Evolutionary conservation across 2,797 vertebrate genomes (phyloP).

Genomic region (Rousettus madagascariensis): DNA sequence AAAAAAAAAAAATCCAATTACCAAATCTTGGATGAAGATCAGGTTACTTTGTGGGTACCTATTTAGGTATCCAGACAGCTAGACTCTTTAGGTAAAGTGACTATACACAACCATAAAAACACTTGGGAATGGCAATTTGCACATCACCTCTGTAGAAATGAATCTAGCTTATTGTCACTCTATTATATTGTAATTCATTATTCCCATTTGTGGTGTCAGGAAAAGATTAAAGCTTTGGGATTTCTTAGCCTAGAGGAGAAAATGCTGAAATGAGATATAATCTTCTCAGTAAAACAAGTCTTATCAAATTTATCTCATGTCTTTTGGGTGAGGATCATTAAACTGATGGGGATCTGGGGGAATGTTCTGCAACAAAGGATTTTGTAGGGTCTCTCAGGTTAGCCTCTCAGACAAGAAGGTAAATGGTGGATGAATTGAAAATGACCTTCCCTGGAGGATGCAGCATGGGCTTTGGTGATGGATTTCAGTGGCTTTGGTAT

Average conservation of each 20-base stretch:
- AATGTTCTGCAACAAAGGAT: background rate
- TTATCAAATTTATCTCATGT: conserved; percentile 2
- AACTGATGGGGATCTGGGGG: background rate
- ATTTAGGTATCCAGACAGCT: background rate
- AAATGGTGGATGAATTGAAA: background rate
- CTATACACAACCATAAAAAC: background rate
- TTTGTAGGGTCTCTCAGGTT: background rate
- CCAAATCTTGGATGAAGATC: background rate
- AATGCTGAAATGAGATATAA: background rate
- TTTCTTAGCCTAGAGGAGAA: conserved; percentile 10
- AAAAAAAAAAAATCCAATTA: background rate
- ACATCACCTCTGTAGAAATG: background rate
- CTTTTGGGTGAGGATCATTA: conserved; percentile 17
- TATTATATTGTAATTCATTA: conserved; percentile 2
- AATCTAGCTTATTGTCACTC: background rate
- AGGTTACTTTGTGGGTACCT: background rate
- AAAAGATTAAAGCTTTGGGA: background rate
- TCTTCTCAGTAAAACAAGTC: background rate
- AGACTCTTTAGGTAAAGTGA: background rate
- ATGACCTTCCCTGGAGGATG: background rate
- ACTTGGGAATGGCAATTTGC: background rate
- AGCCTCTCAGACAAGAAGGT: background rate
- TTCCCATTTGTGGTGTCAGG: background rate
- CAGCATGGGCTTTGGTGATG: background rate
- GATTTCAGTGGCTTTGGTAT: background rate